phyloP scores from a whole-genome alignment of 1,140 invertebrate genomes.

The Piezodorus guildinii region DNA sequence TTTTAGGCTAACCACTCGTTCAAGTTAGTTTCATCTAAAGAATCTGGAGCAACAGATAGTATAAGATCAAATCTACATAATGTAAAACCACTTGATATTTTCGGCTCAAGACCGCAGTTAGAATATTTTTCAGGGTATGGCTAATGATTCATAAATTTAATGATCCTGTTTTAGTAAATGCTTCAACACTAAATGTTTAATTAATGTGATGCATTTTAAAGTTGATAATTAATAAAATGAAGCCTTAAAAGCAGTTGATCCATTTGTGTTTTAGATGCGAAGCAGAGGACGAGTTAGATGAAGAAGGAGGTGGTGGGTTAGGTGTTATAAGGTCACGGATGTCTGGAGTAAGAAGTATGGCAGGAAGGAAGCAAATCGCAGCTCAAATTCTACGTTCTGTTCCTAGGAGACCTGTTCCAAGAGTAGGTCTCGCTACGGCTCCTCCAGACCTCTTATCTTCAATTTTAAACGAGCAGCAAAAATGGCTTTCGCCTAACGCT shows the following conservation, averaged over 20 bases:
- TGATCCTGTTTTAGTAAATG: no score
- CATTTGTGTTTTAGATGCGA: conserved; percentile 19
- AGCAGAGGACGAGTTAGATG: conserved; percentile 21
- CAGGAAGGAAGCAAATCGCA: conserved; percentile 17
- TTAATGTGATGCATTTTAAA: no score
- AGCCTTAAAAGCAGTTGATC: not conserved
- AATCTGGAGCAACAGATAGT: no score
- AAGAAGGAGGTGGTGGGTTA: conserved; percentile 10
- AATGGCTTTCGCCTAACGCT: conserved; percentile 23
- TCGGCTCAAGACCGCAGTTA: conserved; percentile 19
- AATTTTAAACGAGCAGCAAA: conserved; percentile 31
- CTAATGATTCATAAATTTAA: no score
- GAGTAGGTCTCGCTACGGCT: not conserved
- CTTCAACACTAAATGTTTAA: no score
- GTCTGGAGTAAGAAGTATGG: conserved; percentile 9
- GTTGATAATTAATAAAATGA: not conserved
- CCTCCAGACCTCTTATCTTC: conserved; percentile 21
- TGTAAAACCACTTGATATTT: conserved; percentile 17
- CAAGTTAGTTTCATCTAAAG: no score
- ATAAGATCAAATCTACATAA: no score
- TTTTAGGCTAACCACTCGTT: no score
- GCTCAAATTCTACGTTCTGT: conserved; percentile 12
- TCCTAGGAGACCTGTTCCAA: conserved; percentile 11
- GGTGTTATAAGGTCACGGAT: not conserved
- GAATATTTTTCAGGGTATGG: conserved; percentile 24